Evolutionary conservation across 1,140 invertebrate genomes (phyloP).

Genomic region (Drosophila virilis): DNA sequence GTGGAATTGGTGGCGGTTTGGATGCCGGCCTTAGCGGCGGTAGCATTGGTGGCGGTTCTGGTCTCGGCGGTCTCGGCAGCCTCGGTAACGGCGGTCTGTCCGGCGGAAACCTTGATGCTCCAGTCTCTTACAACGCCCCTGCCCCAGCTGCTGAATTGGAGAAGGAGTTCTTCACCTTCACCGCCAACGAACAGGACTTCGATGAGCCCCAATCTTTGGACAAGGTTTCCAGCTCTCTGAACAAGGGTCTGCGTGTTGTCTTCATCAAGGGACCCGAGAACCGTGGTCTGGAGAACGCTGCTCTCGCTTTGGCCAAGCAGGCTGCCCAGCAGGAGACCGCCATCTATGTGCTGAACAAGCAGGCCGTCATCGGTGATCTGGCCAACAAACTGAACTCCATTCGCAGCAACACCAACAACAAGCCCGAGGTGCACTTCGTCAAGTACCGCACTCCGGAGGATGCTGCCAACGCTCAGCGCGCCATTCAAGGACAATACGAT

Average conservation of each 20-base stretch:
- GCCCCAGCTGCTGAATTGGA: slow-evolving; percentile 64
- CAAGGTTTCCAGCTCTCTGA: slow-evolving; percentile 50
- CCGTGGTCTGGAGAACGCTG: slow-evolving; percentile 61
- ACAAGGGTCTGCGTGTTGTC: slow-evolving; percentile 71
- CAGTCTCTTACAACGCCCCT: slow-evolving; percentile 57
- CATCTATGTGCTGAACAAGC: neutral
- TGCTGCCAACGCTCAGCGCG: slow-evolving; percentile 70
- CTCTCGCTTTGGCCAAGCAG: slow-evolving; percentile 54
- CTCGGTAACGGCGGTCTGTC: slow-evolving; percentile 15
- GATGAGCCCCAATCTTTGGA: slow-evolving; percentile 58
- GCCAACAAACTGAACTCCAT: too few species aligned
- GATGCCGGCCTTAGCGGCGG: slow-evolving; percentile 14
- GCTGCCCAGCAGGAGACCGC: slow-evolving; percentile 65
- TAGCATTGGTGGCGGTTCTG: slow-evolving; percentile 7
- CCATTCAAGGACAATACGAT: slow-evolving; percentile 72
- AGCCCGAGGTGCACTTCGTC: neutral
- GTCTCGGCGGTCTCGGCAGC: slow-evolving; percentile 5
- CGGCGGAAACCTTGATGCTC: slow-evolving; percentile 42
- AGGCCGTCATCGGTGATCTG: too few species aligned
- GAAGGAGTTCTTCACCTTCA: slow-evolving; percentile 71
- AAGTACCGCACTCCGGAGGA: slow-evolving; percentile 74
- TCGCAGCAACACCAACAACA: slow-evolving; percentile 50
- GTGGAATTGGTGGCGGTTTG: slow-evolving; percentile 14
- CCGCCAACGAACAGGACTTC: slow-evolving; percentile 67
- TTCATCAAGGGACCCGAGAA: slow-evolving; percentile 81